These are phyloP conservation scores for Paelopatides confundens DNA, from an alignment of 53 echinoderm and acorn worm species.

Conservation along the genomic window DNA sequence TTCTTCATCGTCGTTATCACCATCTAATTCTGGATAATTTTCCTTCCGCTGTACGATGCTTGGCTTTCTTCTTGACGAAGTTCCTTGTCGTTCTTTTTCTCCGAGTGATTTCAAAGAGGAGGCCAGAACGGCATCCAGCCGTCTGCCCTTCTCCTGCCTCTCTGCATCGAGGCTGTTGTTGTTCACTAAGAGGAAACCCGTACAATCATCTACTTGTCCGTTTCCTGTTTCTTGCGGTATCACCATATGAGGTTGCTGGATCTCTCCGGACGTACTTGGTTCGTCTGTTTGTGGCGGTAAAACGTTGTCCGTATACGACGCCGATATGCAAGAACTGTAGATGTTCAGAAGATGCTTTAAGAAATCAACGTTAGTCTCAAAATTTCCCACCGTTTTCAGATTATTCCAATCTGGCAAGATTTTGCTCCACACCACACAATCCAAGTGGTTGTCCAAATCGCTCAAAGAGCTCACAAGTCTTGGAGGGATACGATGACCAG, in stretches of 20 bases:
- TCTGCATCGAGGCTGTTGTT: not conserved
- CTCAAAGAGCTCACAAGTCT: not conserved
- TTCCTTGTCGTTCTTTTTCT: not conserved
- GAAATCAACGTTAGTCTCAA: not conserved
- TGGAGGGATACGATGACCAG: not conserved
- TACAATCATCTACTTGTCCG: not conserved
- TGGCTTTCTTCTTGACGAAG: not conserved
- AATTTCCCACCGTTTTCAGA: not conserved
- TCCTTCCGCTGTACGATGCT: not conserved
- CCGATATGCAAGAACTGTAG: not conserved
- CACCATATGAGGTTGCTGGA: not conserved
- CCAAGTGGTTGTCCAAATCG: constrained; percentile 4
- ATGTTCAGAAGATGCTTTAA: not conserved
- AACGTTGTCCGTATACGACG: not conserved
- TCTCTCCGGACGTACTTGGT: not conserved
- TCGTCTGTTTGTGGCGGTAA: not conserved
- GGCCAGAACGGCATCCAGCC: constrained; percentile 23
- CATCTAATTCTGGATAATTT: not conserved
- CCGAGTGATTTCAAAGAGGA: not conserved
- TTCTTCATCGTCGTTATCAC: not conserved
- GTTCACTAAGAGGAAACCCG: not conserved
- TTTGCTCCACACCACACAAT: not conserved
- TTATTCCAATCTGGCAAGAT: constrained; percentile 9
- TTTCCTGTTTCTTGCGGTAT: not conserved
- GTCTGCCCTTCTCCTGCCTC: constrained; percentile 6